Evolutionary conservation across 2,797 vertebrate species (phyloP), one percentile per base, ranked within the genome.

Genomic region (Halcyon leucocephala): DNA sequence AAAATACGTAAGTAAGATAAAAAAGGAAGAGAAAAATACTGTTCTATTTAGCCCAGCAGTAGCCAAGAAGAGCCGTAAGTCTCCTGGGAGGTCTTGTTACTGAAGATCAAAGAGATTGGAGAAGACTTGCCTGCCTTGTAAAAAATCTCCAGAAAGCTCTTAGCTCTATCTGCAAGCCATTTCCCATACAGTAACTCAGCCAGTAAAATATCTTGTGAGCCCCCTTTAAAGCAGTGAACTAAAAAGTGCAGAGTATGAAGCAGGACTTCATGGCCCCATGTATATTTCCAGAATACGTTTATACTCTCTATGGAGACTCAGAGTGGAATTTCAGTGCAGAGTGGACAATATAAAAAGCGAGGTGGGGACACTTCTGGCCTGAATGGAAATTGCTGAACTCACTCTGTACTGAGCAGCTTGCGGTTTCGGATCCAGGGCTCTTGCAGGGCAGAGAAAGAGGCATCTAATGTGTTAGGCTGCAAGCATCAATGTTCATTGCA

Each of bases 21-120:
- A 92, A 93, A 95, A 65, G 0, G 3, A 31, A 85, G 41, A 88
- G 61, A 69, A 83, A 95, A 96, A 76, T 74, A 65, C 85, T 52
- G 35, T 67, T 85, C 82, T 83, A 24, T 86, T 87, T 67, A 91
- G 79, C 57, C 61, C 86, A 61, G 76, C 69, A 90, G 77, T 88
- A 93, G 70, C 61, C 77, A 82, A 54, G 57, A 95, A 88, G 69
- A 86, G 61, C 77, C 81, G 41, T 62, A 94, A 86, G 54, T 90
- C 91, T 93, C 90, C 35, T 17, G 77, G 69, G 96, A 95, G 58
- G 69, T 83, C 85, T 91, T 86, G 69, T 88, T 93, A 65, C 85
- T 76, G 73, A 86, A 90, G 94, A 94, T 95, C 86, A 97, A 95
- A 95, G 83, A 71, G 66, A 55, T 90, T 55, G 84, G 58, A 90